Base-by-base conservation (phyloP, 1,140 invertebrate genomes). In the Drosophila nigromelanica region DNA sequence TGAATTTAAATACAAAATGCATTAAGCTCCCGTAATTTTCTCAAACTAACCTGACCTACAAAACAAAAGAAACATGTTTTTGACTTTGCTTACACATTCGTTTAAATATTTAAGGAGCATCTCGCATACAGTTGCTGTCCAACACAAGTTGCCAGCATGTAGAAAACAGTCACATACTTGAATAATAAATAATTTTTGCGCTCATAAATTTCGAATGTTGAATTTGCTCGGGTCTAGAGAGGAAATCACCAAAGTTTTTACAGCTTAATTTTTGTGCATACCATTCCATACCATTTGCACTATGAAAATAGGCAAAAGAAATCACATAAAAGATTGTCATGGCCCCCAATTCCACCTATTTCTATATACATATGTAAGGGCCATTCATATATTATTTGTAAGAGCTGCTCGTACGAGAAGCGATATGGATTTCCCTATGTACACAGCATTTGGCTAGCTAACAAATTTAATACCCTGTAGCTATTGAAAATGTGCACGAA, bases 241-340 rank as follows among this genome's bases (percentile, higher is more conserved):
- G 45, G 15, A 33, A 69, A 43, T 61, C 30, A 30, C 30, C 37
- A 18, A 60, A 73, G 56, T 68, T 78, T 86, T 87, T 82, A 81
- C 82, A 75, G 78, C 82, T 76, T 75, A 51, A 78, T 72, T 81
- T 43, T 43, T 48, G 18, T 58, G 59, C 68, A 52, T 66, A 43
- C 47, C 62, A 59, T 59, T 72, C 70, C 58, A 51, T 62, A 37
- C 64, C 66, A 73, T 69, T 73, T 69, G 66, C 71, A 73, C 56
- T 70, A 69, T 14, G 51, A 73, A 73, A 72, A 64, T 67, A 51
- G 74, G 62, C 76, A 68, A 73, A 81, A 54, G 82, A 74, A 87
- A 87, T 86, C 82, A 71, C 78, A 87, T 87, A 87, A 87, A 87
- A 75, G 81, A 85, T 85, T 75, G 78, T 81, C 81, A 80, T 69